Conservation (phyloP, 2,888 invertebrate genomes). For the Eupithecia vulgata region DNA sequence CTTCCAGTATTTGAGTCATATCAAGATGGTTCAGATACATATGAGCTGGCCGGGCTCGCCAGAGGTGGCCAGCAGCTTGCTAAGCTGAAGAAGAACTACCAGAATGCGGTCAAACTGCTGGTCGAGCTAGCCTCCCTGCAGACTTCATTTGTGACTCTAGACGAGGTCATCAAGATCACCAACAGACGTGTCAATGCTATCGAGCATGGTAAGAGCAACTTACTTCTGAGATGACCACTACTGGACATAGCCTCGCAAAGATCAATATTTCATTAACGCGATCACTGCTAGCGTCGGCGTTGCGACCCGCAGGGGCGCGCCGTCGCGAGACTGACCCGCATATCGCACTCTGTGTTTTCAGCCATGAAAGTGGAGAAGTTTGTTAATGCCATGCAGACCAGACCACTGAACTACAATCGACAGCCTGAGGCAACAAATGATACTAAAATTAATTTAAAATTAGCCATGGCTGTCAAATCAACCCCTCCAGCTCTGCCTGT, state of each 20-base stretch:
- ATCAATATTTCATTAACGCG: no score
- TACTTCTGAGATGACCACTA: not conserved
- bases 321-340: no score
- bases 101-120: conserved; percentile 96
- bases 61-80: conserved; percentile 98
- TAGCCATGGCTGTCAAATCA: no score
- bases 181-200: conserved; percentile 99
- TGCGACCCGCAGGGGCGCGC: no score
- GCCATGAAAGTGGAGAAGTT: no score
- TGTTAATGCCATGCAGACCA: no score
- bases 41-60: conserved; percentile 97
- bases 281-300: no score
- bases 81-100: conserved; percentile 99
- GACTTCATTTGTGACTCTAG: conserved; percentile 98
- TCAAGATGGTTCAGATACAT: conserved; percentile 97
- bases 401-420: not conserved
- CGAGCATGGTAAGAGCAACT: conserved; percentile 91
- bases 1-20: conserved; percentile 97
- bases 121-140: conserved; percentile 99
- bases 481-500: no score
- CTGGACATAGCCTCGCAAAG: no score
- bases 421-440: not conserved
- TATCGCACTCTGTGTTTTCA: no score
- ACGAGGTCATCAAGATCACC: conserved; percentile 99
- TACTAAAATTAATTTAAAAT: no score